Base-by-base conservation (phyloP, 2,797 vertebrate species). In the Synaphobranchus kaupii region DNA sequence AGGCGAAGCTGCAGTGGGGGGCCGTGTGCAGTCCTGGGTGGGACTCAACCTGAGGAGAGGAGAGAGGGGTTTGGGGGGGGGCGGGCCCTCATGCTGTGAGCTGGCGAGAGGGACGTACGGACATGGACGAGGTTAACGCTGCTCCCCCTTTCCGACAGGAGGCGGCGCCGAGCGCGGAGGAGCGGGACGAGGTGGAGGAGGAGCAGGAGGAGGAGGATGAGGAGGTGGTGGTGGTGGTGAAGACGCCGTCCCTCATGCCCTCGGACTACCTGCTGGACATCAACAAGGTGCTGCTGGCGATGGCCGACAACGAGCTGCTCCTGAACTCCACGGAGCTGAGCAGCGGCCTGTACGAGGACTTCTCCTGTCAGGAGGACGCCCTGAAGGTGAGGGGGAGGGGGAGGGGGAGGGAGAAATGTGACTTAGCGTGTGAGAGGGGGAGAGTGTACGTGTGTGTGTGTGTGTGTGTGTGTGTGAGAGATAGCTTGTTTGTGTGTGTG, bases 321-420 rank as follows among this genome's bases (percentile, higher is more conserved):
- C 94, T 99, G 87, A 99, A 97, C 94, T 94, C 97, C 73, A 96
- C 97, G 0, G 97, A 98, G 90, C 96, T 99, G 73, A 97, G 95
- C 9, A 94, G 95, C 50, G 96, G 96, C 66, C 93, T 96, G 58
- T 99, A 97, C 22, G 97, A 99, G 87, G 96, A 99, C 89, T 98
- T 99, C 91, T 98, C 98, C 20, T 94, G 94, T 88, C 98, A 99
- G 89, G 98, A 99, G 90, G 97, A 99, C 92, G 96, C 94, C 3
- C 95, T 99, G 85, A 97, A 94, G 97, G 98, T 99, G 94, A 52
- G 93, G 86, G 0, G 22, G 83, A 20, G 83, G 9, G 71, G 2
- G 71, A 10, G 34, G 17, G 31, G 71, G 31, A 12, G 10, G 17
- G 15, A 15, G 34, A 17, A 15, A 20, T n/a, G n/a, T n/a, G n/a